Conservation (phyloP, 2,888 invertebrate species). For the Apeira syringaria region DNA sequence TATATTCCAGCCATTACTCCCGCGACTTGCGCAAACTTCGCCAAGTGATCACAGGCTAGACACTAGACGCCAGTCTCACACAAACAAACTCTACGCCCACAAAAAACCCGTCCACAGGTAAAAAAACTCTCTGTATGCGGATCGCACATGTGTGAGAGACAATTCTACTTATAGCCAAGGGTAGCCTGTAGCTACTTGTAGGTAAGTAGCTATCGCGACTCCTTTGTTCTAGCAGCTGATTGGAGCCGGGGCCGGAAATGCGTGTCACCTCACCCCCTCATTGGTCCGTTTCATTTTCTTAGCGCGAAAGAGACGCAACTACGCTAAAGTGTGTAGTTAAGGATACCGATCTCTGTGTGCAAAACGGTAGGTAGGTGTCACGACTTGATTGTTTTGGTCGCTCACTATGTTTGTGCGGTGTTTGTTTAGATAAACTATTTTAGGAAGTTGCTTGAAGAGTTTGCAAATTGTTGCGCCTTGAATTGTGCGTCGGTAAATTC, state of each 20-base stretch:
- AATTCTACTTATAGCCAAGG: conserved; percentile 66
- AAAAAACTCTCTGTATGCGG: conserved; percentile 61
- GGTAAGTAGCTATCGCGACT: conserved; percentile 80
- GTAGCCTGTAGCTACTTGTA: conserved; percentile 75
- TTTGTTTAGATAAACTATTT: conserved; percentile 75
- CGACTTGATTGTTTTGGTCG: conserved; percentile 64
- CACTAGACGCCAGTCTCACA: conserved; percentile 48
- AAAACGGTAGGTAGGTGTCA: conserved; percentile 73
- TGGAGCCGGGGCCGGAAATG: conserved; percentile 83
- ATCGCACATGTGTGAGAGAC: conserved; percentile 60
- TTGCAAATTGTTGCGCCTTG: conserved; percentile 65
- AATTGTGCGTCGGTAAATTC: conserved; percentile 56
- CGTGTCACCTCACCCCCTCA: conserved; percentile 83
- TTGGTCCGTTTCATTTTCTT: conserved; percentile 84
- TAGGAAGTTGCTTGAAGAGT: conserved; percentile 55
- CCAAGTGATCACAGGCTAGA: conserved; percentile 71
- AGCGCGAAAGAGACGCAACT: conserved; percentile 80
- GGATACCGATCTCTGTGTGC: conserved; percentile 75
- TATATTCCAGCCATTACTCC: conserved; percentile 64
- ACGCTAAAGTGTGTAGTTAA: conserved; percentile 74
- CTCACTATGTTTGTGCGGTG: conserved; percentile 62
- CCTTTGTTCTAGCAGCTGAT: conserved; percentile 85
- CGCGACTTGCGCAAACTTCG: conserved; percentile 64
- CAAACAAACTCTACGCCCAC: conserved; percentile 65
- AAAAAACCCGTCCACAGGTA: conserved; percentile 68